Evolutionary conservation across 2,888 invertebrate genomes (phyloP).

Genomic region (Agonopterix subpropinquella): DNA sequence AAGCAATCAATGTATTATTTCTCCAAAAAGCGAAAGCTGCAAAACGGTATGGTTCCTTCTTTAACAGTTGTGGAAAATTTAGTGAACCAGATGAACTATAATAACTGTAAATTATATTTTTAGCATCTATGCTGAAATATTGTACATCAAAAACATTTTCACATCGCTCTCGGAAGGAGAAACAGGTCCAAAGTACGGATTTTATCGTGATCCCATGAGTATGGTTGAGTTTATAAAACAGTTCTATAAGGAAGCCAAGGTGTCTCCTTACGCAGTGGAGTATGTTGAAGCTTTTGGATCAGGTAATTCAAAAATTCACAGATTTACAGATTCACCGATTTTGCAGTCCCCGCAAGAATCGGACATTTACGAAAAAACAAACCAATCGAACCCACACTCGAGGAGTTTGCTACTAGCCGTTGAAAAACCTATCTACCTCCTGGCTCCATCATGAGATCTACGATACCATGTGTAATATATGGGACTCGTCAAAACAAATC

Average conservation of each 20-base stretch:
- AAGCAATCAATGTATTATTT: slow-evolving; percentile 80
- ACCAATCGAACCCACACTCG: too few relatives aligned
- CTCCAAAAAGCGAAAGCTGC: slow-evolving; percentile 81
- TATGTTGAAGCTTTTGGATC: slow-evolving; percentile 5
- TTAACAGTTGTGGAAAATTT: too few relatives aligned
- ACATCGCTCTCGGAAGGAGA: slow-evolving; percentile 55
- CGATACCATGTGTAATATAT: too few relatives aligned
- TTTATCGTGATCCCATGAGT: background rate
- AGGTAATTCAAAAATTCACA: slow-evolving; percentile 1
- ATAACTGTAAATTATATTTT: background rate
- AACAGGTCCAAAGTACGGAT: slow-evolving; percentile 25
- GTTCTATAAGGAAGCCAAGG: slow-evolving; percentile 1
- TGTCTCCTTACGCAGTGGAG: slow-evolving; percentile 1
- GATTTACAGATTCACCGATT: too few relatives aligned
- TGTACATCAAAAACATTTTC: slow-evolving; percentile 82
- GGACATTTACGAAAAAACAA: too few relatives aligned
- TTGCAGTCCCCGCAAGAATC: too few relatives aligned
- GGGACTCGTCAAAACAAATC: too few relatives aligned
- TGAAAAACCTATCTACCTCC: too few relatives aligned
- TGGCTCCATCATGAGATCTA: too few relatives aligned
- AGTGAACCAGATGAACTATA: too few relatives aligned
- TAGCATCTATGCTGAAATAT: slow-evolving; percentile 77
- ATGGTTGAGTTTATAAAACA: background rate
- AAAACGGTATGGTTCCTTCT: slow-evolving; percentile 45
- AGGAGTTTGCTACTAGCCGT: too few relatives aligned